These are phyloP conservation scores for Drosophila kambysellisi DNA, from an alignment of 2,888 invertebrate species.

Conservation along the genomic window DNA sequence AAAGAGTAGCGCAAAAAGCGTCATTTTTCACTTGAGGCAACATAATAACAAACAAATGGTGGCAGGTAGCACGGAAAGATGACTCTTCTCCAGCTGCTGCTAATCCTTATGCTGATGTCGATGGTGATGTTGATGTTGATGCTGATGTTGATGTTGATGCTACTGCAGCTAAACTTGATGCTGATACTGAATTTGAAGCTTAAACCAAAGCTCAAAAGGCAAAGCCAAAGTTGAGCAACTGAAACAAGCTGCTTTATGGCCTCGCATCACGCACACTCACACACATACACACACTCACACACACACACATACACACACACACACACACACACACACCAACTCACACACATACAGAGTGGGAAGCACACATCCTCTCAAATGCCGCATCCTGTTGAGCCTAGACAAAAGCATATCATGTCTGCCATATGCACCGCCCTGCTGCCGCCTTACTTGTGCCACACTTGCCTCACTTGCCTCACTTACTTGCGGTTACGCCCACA, in stretches of 20 bases:
- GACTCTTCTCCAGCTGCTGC: neutral
- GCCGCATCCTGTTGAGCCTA: slow-evolving; percentile 62
- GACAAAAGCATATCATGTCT: slow-evolving; percentile 71
- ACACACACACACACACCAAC: slow-evolving; percentile 20
- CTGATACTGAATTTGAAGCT: slow-evolving; percentile 25
- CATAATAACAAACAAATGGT: slow-evolving; percentile 53
- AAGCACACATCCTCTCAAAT: slow-evolving; percentile 1
- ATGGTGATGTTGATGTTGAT: neutral
- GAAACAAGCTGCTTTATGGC: slow-evolving; percentile 48
- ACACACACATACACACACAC: neutral
- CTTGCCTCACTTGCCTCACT: neutral
- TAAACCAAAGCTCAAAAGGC: slow-evolving; percentile 32
- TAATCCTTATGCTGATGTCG: neutral
- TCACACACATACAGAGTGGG: neutral
- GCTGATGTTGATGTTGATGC: neutral
- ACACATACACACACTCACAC: slow-evolving; percentile 9
- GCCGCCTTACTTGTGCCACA: no score
- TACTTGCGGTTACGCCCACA: slow-evolving; percentile 35
- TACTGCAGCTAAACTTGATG: slow-evolving; percentile 21
- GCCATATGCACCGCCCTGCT: slow-evolving; percentile 18
- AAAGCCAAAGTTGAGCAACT: slow-evolving; percentile 37
- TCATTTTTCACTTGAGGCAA: slow-evolving; percentile 67
- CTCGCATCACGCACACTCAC: slow-evolving; percentile 35
- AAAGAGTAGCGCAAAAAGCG: slow-evolving; percentile 63
- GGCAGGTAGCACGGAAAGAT: slow-evolving; percentile 13